phyloP scores from a whole-genome alignment of 2,797 vertebrate genomes.

The Mormyrus proboscirostris region DNA sequence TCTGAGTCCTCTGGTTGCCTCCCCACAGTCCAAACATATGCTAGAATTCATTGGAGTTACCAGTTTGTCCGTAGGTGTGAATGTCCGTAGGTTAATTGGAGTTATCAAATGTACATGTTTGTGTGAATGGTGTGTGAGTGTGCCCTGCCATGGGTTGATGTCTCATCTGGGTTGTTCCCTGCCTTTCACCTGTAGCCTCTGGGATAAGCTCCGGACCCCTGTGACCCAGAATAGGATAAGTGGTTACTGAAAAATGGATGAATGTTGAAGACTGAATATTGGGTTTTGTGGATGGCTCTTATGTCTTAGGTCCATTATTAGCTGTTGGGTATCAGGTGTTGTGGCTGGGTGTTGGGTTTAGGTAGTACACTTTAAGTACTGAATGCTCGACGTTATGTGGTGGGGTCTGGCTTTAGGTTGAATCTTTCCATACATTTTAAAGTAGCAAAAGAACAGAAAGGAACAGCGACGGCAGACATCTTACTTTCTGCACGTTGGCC shows the following conservation, averaged over 20 bases:
- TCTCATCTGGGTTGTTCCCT: not conserved
- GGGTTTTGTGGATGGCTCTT: not conserved
- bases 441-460: not conserved
- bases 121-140: not conserved
- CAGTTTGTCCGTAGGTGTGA: not conserved
- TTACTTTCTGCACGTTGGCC: conserved; percentile 40
- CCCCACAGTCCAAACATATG: not conserved
- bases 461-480: not conserved
- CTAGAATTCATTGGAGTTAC: not conserved
- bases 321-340: not conserved
- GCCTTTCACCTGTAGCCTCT: not conserved
- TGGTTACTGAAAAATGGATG: not conserved
- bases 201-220: not conserved
- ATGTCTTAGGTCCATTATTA: not conserved
- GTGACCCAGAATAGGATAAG: not conserved
- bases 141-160: not conserved
- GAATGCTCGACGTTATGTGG: not conserved
- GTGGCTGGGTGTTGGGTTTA: not conserved
- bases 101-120: not conserved
- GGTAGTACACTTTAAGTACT: not conserved
- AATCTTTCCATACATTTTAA: not conserved
- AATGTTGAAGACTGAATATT: not conserved
- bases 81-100: no score
- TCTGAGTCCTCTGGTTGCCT: not conserved
- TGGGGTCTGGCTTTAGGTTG: not conserved